Evolutionary conservation across 1,140 invertebrate species (phyloP), one percentile per base, ranked within the genome.

Genomic region (Atta colombica): DNA sequence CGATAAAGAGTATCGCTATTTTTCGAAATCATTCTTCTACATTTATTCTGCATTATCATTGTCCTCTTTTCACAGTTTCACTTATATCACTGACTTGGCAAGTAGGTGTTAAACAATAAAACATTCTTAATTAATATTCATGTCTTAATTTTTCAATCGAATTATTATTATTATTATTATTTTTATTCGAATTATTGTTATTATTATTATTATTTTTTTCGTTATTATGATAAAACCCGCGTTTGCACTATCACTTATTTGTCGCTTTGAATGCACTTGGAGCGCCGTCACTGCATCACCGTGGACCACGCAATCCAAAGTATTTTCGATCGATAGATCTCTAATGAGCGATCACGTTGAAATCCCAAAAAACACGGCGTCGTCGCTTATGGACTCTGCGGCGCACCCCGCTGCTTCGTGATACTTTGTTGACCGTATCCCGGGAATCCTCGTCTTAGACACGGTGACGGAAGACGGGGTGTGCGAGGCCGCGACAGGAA

Each of bases 341-440:
- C 31, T 31, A n/a, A 45, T 2, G 49, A 55, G 21, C 77, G 49
- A 69, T 80, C 31, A 28, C 16, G 65, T 14, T 21, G 21, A 3
- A 35, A 25, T n/a, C 45, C 60, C 25, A 45, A 78, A 71, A 71
- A 81, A 69, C 28, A 51, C 25, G 25, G 16, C 77, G 87, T 77
- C 28, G 21, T 16, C 14, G 77, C 7, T 68, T 18, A 53, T 31
- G 10, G 28, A 69, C 21, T 68, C 25, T 12, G 14, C 63, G 63
- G 35, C 68, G 35, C 25, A 31, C 12, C 66, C 60, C 68, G 74
- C 75, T 61, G 31, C 39, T 28, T 65, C 77, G 31, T 18, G 21
- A 61, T 5, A 75, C 78, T 78, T 90, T 87, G 89, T 89, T 89
- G 89, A 89, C 77, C 82, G 80, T 72, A 60, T 61, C 84, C 75